Conservation (phyloP, 1,140 invertebrate species). For the Ridgeia piscesae region DNA sequence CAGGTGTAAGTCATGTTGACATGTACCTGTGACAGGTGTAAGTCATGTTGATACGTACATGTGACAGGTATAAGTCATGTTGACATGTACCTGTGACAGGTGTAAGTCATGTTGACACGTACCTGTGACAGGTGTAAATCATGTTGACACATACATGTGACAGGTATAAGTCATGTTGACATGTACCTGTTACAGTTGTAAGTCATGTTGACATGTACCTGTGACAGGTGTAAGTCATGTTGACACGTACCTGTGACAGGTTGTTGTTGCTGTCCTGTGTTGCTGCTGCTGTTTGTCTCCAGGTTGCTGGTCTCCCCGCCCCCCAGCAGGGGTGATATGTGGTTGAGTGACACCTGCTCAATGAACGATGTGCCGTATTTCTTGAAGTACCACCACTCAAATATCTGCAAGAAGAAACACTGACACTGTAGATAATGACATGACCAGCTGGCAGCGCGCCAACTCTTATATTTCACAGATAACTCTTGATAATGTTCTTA, state of each 20-base stretch:
- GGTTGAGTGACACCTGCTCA: slow-evolving; percentile 92
- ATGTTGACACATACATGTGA: background rate
- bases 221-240: background rate
- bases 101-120: too few relatives aligned
- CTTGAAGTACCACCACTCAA: slow-evolving; percentile 99
- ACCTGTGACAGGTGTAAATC: background rate
- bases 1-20: too few relatives aligned
- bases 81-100: too few relatives aligned
- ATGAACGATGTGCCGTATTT: slow-evolving; percentile 98
- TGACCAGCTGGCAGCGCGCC: background rate
- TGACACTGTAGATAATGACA: slow-evolving; percentile 1
- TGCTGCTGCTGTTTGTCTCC: slow-evolving; percentile 26
- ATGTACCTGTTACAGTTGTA: background rate
- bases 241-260: background rate
- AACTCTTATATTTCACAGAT: background rate
- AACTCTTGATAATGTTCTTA: background rate
- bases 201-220: background rate
- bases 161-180: background rate
- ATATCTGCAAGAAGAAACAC: slow-evolving; percentile 68
- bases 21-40: too few relatives aligned
- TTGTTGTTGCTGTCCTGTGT: slow-evolving; percentile 25
- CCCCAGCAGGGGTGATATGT: slow-evolving; percentile 91
- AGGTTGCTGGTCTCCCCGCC: slow-evolving; percentile 65
- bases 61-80: too few relatives aligned
- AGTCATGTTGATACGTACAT: too few relatives aligned